Conservation (phyloP, 2,797 vertebrate genomes). For the Mormyrops boulengeri region DNA sequence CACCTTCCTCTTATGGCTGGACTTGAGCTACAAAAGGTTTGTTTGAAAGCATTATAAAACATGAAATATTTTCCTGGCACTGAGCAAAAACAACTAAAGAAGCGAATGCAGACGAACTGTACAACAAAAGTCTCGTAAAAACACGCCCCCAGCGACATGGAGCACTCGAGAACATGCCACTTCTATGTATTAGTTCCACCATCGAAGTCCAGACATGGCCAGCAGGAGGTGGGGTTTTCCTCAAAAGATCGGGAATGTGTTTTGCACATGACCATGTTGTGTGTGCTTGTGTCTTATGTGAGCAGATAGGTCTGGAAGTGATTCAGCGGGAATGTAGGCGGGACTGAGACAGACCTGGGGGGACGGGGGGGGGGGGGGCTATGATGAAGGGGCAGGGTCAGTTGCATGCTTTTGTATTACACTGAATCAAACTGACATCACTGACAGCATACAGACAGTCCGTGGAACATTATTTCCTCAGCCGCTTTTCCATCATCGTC, state of each 20-base stretch:
- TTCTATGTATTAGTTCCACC: constrained; percentile 61
- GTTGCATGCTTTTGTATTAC: constrained; percentile 21
- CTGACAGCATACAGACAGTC: constrained; percentile 27
- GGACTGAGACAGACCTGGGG: background rate
- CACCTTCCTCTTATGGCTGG: background rate
- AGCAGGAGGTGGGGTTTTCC: constrained; percentile 35
- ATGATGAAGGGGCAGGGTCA: background rate
- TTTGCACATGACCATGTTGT: background rate
- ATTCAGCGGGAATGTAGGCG: background rate
- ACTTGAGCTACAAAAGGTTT: background rate
- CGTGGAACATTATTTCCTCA: background rate
- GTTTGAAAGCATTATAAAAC: constrained; percentile 17
- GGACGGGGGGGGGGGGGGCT: background rate
- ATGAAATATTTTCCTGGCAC: constrained; percentile 3
- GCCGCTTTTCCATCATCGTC: background rate
- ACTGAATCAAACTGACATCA: constrained; percentile 22
- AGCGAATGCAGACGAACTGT: constrained; percentile 17
- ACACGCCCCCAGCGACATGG: constrained; percentile 36
- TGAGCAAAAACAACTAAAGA: constrained; percentile 11
- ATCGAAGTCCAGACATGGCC: constrained; percentile 43
- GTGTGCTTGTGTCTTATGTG: constrained; percentile 26
- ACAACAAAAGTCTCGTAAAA: constrained; percentile 15
- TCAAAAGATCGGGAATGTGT: background rate
- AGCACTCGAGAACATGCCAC: constrained; percentile 70
- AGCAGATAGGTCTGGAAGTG: background rate